phyloP scores from a whole-genome alignment of 2,888 invertebrate genomes.

The Lomographa bimaculata region DNA sequence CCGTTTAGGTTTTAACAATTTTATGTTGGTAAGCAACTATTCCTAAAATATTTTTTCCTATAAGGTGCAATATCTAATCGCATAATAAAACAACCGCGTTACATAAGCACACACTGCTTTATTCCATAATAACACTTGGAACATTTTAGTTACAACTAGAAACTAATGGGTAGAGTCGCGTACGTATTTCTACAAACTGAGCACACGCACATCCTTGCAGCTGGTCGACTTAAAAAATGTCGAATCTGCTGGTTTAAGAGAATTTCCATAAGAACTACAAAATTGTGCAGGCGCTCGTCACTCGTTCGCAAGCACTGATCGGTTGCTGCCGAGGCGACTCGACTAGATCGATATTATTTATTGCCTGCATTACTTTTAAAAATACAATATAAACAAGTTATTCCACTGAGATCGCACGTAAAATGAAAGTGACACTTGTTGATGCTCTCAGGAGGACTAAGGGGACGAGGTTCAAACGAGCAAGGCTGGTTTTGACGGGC shows the following conservation, averaged over 20 bases:
- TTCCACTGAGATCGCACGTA: constrained; percentile 11
- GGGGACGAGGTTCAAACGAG: no score
- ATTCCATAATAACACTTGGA: constrained; percentile 59
- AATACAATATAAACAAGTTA: constrained; percentile 21
- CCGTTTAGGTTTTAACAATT: no score
- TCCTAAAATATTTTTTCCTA: no score
- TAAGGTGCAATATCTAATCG: no score
- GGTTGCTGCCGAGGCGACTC: constrained; percentile 20
- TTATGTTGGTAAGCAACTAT: no score
- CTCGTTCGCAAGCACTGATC: constrained; percentile 2
- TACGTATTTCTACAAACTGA: constrained; percentile 24
- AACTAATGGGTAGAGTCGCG: constrained; percentile 59
- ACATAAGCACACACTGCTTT: constrained; percentile 47
- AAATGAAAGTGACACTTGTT: neutral
- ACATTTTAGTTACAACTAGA: constrained; percentile 55
- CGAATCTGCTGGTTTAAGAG: no score
- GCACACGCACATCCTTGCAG: no score
- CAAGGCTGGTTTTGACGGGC: no score
- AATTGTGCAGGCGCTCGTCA: no score
- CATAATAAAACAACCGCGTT: constrained; percentile 30
- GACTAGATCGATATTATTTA: constrained; percentile 17
- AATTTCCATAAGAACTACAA: no score
- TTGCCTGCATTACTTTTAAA: constrained; percentile 25
- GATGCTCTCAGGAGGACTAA: neutral
- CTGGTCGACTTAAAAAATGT: no score